Percentiles rank a stretch among this genome's conserved stretches.
These are phyloP conservation scores for Agrochola lota DNA, from an alignment of 2,888 invertebrate species.

Conservation along the genomic window DNA sequence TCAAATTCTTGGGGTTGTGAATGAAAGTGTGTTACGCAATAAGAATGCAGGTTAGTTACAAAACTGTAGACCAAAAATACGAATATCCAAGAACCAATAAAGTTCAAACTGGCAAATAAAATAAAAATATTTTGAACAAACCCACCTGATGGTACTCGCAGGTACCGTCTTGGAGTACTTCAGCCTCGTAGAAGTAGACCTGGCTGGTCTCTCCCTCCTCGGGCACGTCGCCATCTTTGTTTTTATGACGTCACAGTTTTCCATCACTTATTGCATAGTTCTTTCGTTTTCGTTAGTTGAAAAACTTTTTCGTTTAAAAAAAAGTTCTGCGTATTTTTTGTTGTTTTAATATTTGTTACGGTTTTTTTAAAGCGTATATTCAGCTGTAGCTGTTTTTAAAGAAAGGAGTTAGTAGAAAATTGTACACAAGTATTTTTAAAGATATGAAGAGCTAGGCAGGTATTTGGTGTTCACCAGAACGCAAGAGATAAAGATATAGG, in stretches of 20 bases:
- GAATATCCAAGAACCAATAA: not conserved
- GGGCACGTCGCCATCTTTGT: slow-evolving; percentile 84
- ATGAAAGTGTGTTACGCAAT: too few species aligned
- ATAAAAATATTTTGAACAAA: not conserved
- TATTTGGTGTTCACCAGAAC: not conserved
- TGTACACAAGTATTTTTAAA: slow-evolving; percentile 4
- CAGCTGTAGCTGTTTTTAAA: slow-evolving; percentile 51
- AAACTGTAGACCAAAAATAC: not conserved
- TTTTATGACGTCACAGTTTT: slow-evolving; percentile 60
- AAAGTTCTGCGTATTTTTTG: slow-evolving; percentile 63
- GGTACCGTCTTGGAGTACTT: slow-evolving; percentile 88
- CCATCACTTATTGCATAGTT: slow-evolving; percentile 56
- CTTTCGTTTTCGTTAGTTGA: slow-evolving; percentile 53
- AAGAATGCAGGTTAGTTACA: not conserved
- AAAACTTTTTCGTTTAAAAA: slow-evolving; percentile 60
- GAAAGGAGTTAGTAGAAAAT: slow-evolving; percentile 8
- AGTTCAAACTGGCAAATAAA: not conserved
- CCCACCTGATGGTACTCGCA: slow-evolving; percentile 84
- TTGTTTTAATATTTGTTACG: slow-evolving; percentile 13
- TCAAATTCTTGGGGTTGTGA: too few species aligned
- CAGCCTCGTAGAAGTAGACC: slow-evolving; percentile 82
- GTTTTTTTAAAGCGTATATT: slow-evolving; percentile 56
- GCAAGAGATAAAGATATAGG: not conserved
- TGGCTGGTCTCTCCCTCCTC: slow-evolving; percentile 80
- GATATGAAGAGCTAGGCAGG: not conserved